phyloP scores from a whole-genome alignment of 2,888 invertebrate species.

The Plagodis pulveraria region DNA sequence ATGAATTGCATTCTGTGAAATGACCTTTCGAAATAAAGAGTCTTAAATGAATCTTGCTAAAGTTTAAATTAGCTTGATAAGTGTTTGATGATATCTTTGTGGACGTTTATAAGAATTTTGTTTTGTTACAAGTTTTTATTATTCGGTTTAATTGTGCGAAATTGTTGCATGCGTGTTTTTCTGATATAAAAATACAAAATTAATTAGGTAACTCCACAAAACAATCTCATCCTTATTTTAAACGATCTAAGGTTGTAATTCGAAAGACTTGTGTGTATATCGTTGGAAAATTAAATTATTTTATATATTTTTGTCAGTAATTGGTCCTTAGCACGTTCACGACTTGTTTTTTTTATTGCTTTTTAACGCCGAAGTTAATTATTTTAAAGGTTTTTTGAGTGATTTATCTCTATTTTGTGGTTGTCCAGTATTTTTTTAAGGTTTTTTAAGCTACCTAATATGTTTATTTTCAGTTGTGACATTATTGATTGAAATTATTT shows the following conservation, averaged over 20 bases:
- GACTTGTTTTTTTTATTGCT: constrained; percentile 34
- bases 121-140: constrained; percentile 63
- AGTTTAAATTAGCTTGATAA: constrained; percentile 8
- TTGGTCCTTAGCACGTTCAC: constrained; percentile 45
- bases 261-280: not conserved
- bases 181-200: constrained; percentile 35
- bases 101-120: constrained; percentile 39
- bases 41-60: not conserved
- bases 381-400: constrained; percentile 33
- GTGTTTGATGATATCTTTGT: constrained; percentile 1
- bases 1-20: constrained; percentile 18
- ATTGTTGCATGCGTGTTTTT: constrained; percentile 75
- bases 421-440: constrained; percentile 9
- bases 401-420: constrained; percentile 26
- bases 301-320: constrained; percentile 41
- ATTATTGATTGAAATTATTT: too few species aligned
- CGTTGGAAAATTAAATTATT: constrained; percentile 10
- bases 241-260: constrained; percentile 6
- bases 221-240: constrained; percentile 3
- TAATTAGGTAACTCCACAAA: not conserved
- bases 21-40: not conserved
- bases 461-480: too few species aligned
- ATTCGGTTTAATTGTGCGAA: constrained; percentile 74
- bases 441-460: too few species aligned
- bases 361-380: constrained; percentile 33